phyloP scores from a whole-genome alignment of 2,113 vertebrate genomes.

The Calypte anna region DNA sequence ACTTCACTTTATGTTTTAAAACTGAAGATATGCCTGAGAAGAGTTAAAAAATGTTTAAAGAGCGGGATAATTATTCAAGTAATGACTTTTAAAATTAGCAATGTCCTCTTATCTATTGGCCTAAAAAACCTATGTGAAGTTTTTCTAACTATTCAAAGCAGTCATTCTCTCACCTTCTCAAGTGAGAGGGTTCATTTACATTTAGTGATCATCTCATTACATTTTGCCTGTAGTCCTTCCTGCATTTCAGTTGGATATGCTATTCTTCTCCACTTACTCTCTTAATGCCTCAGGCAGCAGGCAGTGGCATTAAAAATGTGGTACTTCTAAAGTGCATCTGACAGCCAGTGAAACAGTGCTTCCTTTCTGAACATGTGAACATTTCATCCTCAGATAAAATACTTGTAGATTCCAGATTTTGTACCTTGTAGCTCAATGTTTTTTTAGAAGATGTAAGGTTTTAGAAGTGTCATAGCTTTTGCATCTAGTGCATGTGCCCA shows the following conservation, averaged over 20 bases:
- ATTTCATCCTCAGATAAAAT: not conserved
- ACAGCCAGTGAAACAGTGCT: not conserved
- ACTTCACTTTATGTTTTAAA: conserved; percentile 22
- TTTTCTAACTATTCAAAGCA: not conserved
- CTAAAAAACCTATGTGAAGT: not conserved
- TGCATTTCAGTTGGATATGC: not conserved
- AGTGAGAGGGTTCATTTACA: conserved; percentile 30
- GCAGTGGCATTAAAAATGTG: not conserved
- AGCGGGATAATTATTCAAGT: conserved; percentile 34
- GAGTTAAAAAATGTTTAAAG: conserved; percentile 50
- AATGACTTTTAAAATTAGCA: conserved; percentile 57
- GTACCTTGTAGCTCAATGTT: not conserved
- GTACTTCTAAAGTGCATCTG: not conserved
- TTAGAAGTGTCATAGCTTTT: not conserved
- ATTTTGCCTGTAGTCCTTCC: conserved; percentile 18
- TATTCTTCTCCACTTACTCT: not conserved
- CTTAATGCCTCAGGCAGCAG: not conserved
- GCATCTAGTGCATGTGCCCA: not conserved
- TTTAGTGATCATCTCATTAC: conserved; percentile 27
- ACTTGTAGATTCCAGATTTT: not conserved
- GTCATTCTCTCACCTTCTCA: not conserved
- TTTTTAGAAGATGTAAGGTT: not conserved
- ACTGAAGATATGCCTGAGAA: conserved; percentile 12
- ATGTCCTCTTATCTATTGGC: conserved; percentile 29
- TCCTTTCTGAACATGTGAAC: not conserved